Base-by-base conservation (phyloP, 2,888 invertebrate genomes). In the Amiota communis region DNA sequence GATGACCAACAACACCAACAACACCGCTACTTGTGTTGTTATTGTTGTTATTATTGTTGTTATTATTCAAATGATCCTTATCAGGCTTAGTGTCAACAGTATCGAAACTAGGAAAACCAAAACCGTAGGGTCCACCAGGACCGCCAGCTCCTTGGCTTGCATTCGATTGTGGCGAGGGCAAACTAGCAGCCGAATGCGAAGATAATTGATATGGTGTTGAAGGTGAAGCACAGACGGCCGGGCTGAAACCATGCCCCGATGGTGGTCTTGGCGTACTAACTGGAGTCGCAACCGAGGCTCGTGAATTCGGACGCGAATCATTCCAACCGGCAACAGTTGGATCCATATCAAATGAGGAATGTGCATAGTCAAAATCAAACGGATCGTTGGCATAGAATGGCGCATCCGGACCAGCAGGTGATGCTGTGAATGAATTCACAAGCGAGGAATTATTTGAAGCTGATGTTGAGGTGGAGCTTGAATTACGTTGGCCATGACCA, bases 301-400 rank as follows among this genome's bases (percentile, higher is more conserved):
- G 90, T 61, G 93, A 93, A 81, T 93, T 93, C 36, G 94, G 92
- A 76, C 93, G 88, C n/a, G 90, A 88, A 73, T 90, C 90, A 53
- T 88, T 80, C 89, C 88, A 88, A 74, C 80, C 82, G 2, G 86
- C 84, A 8, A 82, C 82, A 74, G 82, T 84, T 67, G 87, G 86
- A 82, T 90, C 90, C 78, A 90, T 87, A 91, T 90, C 93, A 91
- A 93, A 95, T 73, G 94, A 92, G 83, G 93, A 91, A 84, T 92
- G 91, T 79, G 92, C 92, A 78, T 93, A 91, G 80, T 93, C 94
- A 83, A 94, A 92, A 49, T 94, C 94, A 88, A 94, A 92, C 47
- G 86, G 74, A 82, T 94, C 94, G 81, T 90, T 90, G 72, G 91
- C 90, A 56, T 91, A 89, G 85, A 91, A 91, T 72, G 90, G 85